Evolutionary conservation across 2,797 vertebrate species (phyloP).

Genomic region (Mallotus villosus): DNA sequence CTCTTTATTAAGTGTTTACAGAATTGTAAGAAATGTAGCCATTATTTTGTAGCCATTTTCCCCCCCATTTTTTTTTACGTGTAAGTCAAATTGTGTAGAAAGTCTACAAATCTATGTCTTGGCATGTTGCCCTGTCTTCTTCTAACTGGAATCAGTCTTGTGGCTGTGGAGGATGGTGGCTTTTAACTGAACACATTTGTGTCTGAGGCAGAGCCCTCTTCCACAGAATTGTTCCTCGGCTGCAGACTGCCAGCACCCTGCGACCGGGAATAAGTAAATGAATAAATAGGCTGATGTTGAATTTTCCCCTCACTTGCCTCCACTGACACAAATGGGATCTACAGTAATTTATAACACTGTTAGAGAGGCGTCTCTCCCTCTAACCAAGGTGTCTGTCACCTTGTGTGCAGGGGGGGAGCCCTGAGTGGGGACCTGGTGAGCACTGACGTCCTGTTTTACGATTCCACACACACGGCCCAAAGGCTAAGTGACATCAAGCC

Average conservation of each 20-base stretch:
- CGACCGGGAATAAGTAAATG: conserved; percentile 74
- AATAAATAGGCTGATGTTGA: conserved; percentile 78
- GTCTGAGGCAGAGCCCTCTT: conserved; percentile 60
- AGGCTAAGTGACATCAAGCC: conserved; percentile 90
- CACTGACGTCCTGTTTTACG: conserved; percentile 75
- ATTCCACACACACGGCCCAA: conserved; percentile 79
- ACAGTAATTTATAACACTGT: conserved; percentile 79
- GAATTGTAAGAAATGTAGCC: too few relatives aligned
- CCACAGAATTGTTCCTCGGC: conserved; percentile 56
- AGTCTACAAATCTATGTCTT: too few relatives aligned
- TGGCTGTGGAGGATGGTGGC: conserved; percentile 32
- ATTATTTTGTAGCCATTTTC: too few relatives aligned
- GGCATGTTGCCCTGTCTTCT: background rate
- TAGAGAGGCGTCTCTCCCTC: conserved; percentile 64
- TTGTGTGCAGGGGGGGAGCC: conserved; percentile 60
- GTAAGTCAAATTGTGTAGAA: too few relatives aligned
- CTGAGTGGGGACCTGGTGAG: conserved; percentile 56
- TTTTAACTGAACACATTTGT: conserved; percentile 67
- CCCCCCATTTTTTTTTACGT: background rate
- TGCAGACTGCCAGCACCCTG: conserved; percentile 49
- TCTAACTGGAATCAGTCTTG: background rate
- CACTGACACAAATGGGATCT: conserved; percentile 80
- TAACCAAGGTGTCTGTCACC: conserved; percentile 76
- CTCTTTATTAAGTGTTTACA: too few relatives aligned
- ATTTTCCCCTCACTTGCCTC: conserved; percentile 76